A percentile compares a stretch with the other conserved stretches of the same genome.
Conservation (phyloP, 2,888 invertebrate genomes). For the Neuroscelio doddi region DNA sequence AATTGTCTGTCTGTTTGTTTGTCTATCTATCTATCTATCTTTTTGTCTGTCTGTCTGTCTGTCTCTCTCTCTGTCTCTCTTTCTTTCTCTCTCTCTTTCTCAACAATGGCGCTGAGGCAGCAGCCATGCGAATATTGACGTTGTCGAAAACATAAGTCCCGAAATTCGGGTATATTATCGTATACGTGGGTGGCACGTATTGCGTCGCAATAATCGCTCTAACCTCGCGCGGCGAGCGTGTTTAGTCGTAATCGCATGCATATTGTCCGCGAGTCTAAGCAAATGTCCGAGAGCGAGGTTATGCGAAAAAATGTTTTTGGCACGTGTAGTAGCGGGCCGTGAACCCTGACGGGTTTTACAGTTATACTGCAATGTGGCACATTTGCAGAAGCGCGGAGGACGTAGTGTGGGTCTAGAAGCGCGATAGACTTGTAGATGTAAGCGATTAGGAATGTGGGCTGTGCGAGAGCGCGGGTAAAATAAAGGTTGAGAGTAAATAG, state of each 20-base stretch:
- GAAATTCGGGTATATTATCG: conserved; percentile 54
- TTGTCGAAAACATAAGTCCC: conserved; percentile 66
- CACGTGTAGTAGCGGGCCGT: conserved; percentile 68
- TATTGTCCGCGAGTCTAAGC: conserved; percentile 14
- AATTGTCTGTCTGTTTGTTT: too few relatives aligned
- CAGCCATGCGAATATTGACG: conserved; percentile 67
- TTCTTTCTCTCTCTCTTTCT: conserved; percentile 50
- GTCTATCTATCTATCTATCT: too few relatives aligned
- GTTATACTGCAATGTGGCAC: conserved; percentile 73
- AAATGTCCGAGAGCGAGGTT: conserved; percentile 57
- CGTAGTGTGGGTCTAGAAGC: conserved; percentile 63
- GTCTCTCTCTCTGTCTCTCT: too few relatives aligned
- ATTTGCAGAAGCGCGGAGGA: conserved; percentile 71
- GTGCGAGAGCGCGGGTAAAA: not conserved
- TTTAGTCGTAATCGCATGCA: conserved; percentile 9
- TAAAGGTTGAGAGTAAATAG: not conserved
- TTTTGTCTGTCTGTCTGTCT: conserved; percentile 5
- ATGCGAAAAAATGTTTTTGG: conserved; percentile 71
- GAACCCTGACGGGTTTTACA: conserved; percentile 73
- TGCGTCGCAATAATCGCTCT: conserved; percentile 64
- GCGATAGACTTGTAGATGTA: conserved; percentile 54
- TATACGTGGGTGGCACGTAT: conserved; percentile 57
- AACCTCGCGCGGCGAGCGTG: conserved; percentile 43
- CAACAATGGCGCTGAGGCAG: conserved; percentile 70
- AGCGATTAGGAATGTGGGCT: conserved; percentile 9